Conservation (phyloP, 2,113 vertebrate species). For the Probosciger aterrimus region DNA sequence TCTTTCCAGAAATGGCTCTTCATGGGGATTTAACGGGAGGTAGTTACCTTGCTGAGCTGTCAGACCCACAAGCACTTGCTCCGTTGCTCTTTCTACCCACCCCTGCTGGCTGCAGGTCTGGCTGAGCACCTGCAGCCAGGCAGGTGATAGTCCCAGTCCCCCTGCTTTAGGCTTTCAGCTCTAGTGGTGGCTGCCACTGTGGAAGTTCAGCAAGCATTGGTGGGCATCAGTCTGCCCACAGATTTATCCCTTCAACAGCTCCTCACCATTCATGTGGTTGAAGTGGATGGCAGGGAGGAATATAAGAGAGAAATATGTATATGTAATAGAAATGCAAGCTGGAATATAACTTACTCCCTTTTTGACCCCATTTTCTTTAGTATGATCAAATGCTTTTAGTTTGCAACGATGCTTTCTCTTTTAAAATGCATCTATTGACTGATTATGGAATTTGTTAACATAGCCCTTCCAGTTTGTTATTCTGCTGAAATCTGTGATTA, state of each 20-base stretch:
- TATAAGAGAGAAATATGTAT: neutral
- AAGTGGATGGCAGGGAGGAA: neutral
- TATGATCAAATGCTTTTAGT: neutral
- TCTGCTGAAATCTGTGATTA: neutral
- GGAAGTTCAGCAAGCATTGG: neutral
- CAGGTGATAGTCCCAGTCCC: neutral
- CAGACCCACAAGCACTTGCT: rapidly evolving
- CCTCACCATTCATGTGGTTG: neutral
- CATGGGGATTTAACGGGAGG: neutral
- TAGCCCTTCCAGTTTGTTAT: neutral
- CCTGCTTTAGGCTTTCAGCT: neutral
- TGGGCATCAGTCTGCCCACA: neutral
- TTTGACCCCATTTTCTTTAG: neutral
- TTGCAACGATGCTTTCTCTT: neutral
- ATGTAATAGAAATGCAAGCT: neutral
- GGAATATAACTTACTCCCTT: neutral
- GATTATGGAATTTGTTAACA: neutral
- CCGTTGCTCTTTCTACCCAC: neutral
- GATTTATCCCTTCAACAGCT: neutral
- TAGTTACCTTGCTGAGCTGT: neutral
- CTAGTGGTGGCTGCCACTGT: neutral
- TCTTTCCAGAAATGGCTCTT: neutral
- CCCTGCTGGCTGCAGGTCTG: neutral
- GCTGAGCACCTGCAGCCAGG: neutral
- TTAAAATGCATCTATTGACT: neutral